Evolutionary conservation across 2,797 vertebrate genomes (phyloP).

Genomic region (Picus viridis): DNA sequence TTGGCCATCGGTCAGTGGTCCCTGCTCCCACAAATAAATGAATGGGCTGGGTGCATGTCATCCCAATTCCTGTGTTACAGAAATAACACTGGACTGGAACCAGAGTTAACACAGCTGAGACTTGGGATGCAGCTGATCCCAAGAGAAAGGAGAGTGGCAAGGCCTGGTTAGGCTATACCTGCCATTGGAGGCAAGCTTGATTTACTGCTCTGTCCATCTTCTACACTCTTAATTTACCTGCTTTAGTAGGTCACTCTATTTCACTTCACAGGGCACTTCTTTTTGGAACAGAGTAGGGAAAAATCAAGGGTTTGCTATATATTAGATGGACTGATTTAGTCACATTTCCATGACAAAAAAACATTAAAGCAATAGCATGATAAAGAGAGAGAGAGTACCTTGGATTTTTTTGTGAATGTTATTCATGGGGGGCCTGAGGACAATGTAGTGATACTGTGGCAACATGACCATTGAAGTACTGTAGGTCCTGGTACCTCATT

Average conservation of each 20-base stretch:
- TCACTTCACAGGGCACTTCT: not conserved
- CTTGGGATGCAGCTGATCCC: not conserved
- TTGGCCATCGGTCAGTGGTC: constrained; percentile 15
- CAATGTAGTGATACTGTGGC: not conserved
- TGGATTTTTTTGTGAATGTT: not conserved
- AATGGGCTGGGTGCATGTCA: not conserved
- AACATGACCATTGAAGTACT: not conserved
- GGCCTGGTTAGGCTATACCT: not conserved
- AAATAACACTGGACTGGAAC: constrained; percentile 55
- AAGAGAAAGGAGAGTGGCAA: not conserved
- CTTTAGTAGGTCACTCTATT: not conserved
- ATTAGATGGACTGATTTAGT: not conserved
- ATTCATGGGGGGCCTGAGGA: not conserved
- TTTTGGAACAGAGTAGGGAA: not conserved
- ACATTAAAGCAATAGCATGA: not conserved
- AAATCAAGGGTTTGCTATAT: not conserved
- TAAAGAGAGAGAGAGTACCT: not conserved
- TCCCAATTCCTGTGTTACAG: constrained; percentile 15
- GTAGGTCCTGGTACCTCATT: not conserved
- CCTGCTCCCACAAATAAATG: constrained; percentile 54
- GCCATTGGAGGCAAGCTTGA: not conserved
- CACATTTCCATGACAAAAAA: not conserved
- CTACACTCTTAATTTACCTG: not conserved
- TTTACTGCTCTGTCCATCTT: constrained; percentile 21
- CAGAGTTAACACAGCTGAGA: constrained; percentile 23